These are phyloP conservation scores for Xenus cinereus DNA, from an alignment of 2,113 vertebrate genomes.

Conservation along the genomic window DNA sequence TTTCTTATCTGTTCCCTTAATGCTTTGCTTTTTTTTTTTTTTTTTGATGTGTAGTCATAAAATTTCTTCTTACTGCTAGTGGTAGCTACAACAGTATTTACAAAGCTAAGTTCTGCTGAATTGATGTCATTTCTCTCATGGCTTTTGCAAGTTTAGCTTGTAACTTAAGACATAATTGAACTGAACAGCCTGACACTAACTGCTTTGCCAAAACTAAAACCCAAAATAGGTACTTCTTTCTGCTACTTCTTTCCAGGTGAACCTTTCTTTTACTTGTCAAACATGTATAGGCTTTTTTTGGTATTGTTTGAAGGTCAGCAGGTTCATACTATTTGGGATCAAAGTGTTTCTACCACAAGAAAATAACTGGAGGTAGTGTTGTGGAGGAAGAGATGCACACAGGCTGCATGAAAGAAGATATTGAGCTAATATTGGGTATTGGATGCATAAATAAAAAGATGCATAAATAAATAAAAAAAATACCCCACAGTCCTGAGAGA, in stretches of 20 bases:
- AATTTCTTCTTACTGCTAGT: not conserved
- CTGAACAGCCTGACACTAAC: not conserved
- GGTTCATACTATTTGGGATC: not conserved
- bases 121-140: not conserved
- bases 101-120: not conserved
- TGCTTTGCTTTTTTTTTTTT: not conserved
- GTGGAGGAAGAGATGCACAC: not conserved
- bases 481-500: not conserved
- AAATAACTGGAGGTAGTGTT: not conserved
- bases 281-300: not conserved
- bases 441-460: not conserved
- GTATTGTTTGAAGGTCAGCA: not conserved
- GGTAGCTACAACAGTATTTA: not conserved
- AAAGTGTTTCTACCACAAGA: not conserved
- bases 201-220: not conserved
- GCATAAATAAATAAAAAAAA: not conserved
- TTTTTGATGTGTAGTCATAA: not conserved
- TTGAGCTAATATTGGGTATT: not conserved
- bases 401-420: not conserved
- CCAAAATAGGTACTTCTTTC: not conserved
- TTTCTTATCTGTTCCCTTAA: not conserved
- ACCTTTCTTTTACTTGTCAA: not conserved
- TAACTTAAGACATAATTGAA: not conserved
- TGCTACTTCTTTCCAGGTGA: not conserved
- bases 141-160: not conserved